Evolutionary conservation across 2,888 invertebrate genomes (phyloP).

Genomic region (Pheosia gnoma): DNA sequence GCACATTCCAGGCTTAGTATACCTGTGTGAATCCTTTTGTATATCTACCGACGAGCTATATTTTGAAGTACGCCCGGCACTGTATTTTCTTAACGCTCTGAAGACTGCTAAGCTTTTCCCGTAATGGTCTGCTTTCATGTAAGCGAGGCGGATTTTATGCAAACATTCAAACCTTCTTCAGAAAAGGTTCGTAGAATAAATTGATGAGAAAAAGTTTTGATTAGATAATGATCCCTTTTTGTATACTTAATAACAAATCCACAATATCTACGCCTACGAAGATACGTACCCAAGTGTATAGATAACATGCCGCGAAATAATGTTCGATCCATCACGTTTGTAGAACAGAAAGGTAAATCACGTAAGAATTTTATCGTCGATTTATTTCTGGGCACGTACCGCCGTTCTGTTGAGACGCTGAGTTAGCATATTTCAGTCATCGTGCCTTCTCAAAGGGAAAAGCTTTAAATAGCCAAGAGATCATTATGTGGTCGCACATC

Average conservation of each 20-base stretch:
- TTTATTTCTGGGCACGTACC: slow-evolving; percentile 41
- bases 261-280: neutral
- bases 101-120: too few species aligned
- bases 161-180: too few species aligned
- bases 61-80: too few species aligned
- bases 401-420: slow-evolving; percentile 28
- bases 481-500: slow-evolving; percentile 10
- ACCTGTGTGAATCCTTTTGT: too few species aligned
- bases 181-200: too few species aligned
- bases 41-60: too few species aligned
- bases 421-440: slow-evolving; percentile 27
- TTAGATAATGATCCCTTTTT: too few species aligned
- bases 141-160: too few species aligned
- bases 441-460: slow-evolving; percentile 8
- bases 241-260: neutral
- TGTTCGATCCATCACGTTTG: slow-evolving; percentile 33
- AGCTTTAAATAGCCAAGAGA: slow-evolving; percentile 31
- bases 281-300: neutral
- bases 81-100: too few species aligned
- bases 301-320: neutral
- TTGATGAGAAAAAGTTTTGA: too few species aligned
- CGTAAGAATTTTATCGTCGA: slow-evolving; percentile 29
- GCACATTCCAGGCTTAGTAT: too few species aligned
- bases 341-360: slow-evolving; percentile 25
- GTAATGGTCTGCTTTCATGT: too few species aligned